Conservation (phyloP, 2,113 vertebrate genomes). For the Hylia prasina region DNA sequence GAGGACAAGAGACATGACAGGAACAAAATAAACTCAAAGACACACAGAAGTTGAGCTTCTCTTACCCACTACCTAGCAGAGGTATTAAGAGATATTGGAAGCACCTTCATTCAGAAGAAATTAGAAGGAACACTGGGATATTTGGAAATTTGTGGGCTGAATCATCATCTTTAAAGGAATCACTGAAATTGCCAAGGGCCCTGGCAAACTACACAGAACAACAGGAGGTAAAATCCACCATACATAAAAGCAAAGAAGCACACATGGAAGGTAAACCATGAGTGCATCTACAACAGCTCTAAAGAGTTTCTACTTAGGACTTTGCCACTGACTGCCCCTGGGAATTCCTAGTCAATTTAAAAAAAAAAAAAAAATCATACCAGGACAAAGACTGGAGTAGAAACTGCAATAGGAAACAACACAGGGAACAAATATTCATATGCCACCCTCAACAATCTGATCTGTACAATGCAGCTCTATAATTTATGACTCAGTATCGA, state of each 20-base stretch:
- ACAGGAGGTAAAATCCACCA: not conserved
- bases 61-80: not conserved
- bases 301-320: not conserved
- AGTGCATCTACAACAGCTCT: not conserved
- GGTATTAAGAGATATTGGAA: not conserved
- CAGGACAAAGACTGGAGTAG: not conserved
- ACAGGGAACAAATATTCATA: not conserved
- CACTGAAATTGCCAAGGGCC: not conserved
- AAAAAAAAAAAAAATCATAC: not conserved
- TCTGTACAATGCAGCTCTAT: not conserved
- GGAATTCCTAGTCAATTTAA: not conserved
- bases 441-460: not conserved
- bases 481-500: not conserved
- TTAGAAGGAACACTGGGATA: not conserved
- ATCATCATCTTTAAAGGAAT: not conserved
- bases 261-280: not conserved
- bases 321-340: not conserved
- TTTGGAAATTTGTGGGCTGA: not conserved
- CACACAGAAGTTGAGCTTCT: not conserved
- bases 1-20: not conserved
- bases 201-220: not conserved
- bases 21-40: not conserved
- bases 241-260: not conserved
- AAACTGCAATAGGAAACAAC: not conserved
- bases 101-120: not conserved